Evolutionary conservation across 2,797 vertebrate species (phyloP).

Genomic region (Micromesistius poutassou): DNA sequence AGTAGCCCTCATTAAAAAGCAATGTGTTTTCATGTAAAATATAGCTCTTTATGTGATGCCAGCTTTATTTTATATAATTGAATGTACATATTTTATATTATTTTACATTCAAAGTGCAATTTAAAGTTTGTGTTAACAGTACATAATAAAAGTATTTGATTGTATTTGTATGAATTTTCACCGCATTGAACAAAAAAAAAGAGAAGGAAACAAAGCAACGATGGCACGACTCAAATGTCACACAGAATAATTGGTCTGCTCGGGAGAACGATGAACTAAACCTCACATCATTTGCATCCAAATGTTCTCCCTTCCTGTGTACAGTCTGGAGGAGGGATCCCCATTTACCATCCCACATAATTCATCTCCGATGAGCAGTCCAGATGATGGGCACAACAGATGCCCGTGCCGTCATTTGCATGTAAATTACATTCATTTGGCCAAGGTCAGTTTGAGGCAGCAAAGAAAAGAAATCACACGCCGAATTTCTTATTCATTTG

Average conservation of each 20-base stretch:
- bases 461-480: constrained; percentile 16
- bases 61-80: too few species aligned
- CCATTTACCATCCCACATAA: constrained; percentile 26
- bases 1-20: too few species aligned
- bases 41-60: too few species aligned
- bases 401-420: constrained; percentile 66
- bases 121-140: too few species aligned
- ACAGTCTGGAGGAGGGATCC: not conserved
- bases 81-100: too few species aligned
- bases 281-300: constrained; percentile 5
- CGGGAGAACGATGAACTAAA: not conserved
- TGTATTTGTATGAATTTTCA: too few species aligned
- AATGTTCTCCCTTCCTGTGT: not conserved
- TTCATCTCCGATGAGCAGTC: constrained; percentile 38
- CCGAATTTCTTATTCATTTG: constrained; percentile 39
- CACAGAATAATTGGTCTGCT: not conserved
- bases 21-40: too few species aligned
- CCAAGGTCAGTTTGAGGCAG: constrained; percentile 44
- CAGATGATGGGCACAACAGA: constrained; percentile 61
- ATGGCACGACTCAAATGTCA: not conserved
- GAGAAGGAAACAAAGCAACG: too few species aligned
- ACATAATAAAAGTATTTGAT: too few species aligned
- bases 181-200: too few species aligned
- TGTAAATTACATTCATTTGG: constrained; percentile 63
- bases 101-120: too few species aligned